phyloP scores from a whole-genome alignment of 2,888 invertebrate species.

The Mongoloraphidia duomilia region DNA sequence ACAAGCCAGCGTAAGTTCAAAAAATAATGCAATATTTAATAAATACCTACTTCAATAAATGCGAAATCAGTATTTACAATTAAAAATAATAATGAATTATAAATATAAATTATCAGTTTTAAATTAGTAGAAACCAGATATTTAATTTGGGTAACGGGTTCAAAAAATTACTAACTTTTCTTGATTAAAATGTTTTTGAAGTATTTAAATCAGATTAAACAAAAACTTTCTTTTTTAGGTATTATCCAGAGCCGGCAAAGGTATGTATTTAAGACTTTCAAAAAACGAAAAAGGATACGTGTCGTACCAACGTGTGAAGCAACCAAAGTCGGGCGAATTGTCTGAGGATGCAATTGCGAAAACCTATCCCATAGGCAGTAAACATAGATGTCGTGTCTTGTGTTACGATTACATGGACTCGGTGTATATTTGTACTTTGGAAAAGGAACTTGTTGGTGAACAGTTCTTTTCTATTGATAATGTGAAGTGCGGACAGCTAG shows the following conservation, averaged over 20 bases:
- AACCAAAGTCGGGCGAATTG: constrained; percentile 24
- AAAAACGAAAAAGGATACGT: constrained; percentile 23
- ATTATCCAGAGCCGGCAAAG: constrained; percentile 17
- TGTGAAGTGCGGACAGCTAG: constrained; percentile 37
- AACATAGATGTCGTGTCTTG: constrained; percentile 39
- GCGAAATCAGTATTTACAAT: too few species aligned
- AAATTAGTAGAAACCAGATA: too few species aligned
- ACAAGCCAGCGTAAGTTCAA: constrained; percentile 34
- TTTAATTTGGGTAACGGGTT: too few species aligned
- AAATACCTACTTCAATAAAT: too few species aligned
- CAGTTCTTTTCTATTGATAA: constrained; percentile 37
- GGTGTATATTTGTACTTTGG: constrained; percentile 52
- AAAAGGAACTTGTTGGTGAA: constrained; percentile 38
- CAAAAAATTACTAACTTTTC: too few species aligned
- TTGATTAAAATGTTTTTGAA: neutral
- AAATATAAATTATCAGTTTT: too few species aligned
- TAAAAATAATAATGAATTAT: too few species aligned
- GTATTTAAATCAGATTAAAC: neutral
- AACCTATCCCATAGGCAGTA: constrained; percentile 33
- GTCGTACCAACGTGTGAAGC: constrained; percentile 22
- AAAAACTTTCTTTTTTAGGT: constrained; percentile 15
- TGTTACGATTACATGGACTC: constrained; percentile 51
- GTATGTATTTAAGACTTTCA: constrained; percentile 21
- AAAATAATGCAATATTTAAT: too few species aligned
- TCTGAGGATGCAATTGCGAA: constrained; percentile 30